Evolutionary conservation across 2,113 vertebrate genomes (phyloP).

Genomic region (cattle (Bos taurus)): ARS-UCD2.0 NC_037328.1:73679001-73679500

Average conservation of each 20-base stretch:
- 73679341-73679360: background rate
- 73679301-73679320: background rate
- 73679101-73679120: background rate
- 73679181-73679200: background rate
- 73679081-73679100: background rate
- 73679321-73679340: background rate
- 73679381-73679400: background rate
- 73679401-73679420: background rate
- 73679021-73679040: background rate
- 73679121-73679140: background rate
- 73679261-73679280: background rate
- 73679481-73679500: background rate
- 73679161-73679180: background rate
- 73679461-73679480: background rate
- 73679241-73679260: background rate
- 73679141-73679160: background rate
- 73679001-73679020: fast-evolving
- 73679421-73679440: background rate
- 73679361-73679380: background rate
- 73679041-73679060: background rate
- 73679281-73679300: background rate
- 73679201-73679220: background rate
- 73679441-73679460: background rate
- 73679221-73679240: background rate
- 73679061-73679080: background rate